A percentile compares a stretch with the other conserved stretches of the same genome.
phyloP scores from a whole-genome alignment of 64 coral and sea anemone genomes.

The Acropora tenuis region DNA sequence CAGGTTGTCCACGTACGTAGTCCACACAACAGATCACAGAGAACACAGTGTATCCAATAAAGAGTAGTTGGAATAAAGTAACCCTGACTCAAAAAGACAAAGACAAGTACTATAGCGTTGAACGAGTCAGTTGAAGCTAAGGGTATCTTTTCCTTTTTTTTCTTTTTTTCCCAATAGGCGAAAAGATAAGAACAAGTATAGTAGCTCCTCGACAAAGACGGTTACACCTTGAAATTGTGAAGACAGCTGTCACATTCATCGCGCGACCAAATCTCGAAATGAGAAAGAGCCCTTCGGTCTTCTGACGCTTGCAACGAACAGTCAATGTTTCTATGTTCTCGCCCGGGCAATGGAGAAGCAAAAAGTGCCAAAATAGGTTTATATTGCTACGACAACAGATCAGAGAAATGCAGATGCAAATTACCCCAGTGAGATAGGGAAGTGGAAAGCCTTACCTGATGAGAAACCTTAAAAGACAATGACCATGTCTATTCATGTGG shows the following conservation, averaged over 20 bases:
- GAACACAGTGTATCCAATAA: no score
- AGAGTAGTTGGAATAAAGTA: no score
- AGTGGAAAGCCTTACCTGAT: no score
- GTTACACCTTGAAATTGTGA: constrained; percentile 2
- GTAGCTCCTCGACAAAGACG: neutral
- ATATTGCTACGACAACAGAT: neutral
- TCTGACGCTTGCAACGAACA: neutral
- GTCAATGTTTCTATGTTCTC: no score
- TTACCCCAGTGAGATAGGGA: neutral
- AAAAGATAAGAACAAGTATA: neutral
- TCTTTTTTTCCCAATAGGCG: constrained; percentile 1
- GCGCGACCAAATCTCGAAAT: neutral
- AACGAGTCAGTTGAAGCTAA: no score
- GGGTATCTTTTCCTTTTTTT: neutral
- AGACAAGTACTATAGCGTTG: no score
- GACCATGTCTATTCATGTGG: no score
- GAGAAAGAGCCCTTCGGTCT: neutral
- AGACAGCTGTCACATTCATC: neutral
- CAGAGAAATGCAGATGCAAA: neutral
- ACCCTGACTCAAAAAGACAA: no score
- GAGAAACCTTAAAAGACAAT: no score
- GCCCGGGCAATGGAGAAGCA: no score
- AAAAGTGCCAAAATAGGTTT: neutral
- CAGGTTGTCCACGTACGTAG: no score
- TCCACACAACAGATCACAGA: no score